Evolutionary conservation across 2,888 invertebrate species (phyloP), one percentile per base, ranked within the genome.

Genomic region (Podotricha telesiphe): DNA sequence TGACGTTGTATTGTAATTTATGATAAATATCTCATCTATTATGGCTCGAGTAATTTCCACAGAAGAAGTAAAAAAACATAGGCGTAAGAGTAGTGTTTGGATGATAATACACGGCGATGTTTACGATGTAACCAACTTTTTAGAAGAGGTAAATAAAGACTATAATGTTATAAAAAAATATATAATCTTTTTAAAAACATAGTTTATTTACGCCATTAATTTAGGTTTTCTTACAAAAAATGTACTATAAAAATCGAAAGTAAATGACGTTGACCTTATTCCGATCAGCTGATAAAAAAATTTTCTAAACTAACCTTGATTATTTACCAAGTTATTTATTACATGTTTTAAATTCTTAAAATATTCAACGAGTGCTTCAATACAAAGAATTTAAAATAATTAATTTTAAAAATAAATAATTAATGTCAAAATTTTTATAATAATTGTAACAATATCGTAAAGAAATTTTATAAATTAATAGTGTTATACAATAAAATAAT

Each of bases 51-150:
- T 91, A 79, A 94, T 94, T 78, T 87, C 93, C 42, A 84, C 94
- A 56, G 77, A 74, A 37, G 96, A 97, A 88, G 95, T 97, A n/a
- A 94, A 94, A 72, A 88, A 94, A 75, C 95, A 96, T 82, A 94
- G 94, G 48, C 76, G 66, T 17, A 76, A 78, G 20, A 79, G 77
- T 15, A 88, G 84, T 74, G 71, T 81, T 50, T 97, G 96, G 96
- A 88, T 97, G 68, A 94, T 97, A 50, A 96, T 98, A 80, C 95
- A 96, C 81, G 95, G 97, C 81, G 94, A 94, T 78, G 95, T 98
- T 66, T 98, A 96, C 82, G 96, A 98, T 89, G 96, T 98, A 11
- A 96, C 97, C 1, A 88, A 93, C 71, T 98, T 96, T 86, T 84
- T 97, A 63, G 94, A 94, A 76, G 96, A 97, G 94, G 96, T 96